These are phyloP conservation scores for Blastomussa wellsi DNA, from an alignment of 92 coral and sea anemone species.

Conservation along the genomic window DNA sequence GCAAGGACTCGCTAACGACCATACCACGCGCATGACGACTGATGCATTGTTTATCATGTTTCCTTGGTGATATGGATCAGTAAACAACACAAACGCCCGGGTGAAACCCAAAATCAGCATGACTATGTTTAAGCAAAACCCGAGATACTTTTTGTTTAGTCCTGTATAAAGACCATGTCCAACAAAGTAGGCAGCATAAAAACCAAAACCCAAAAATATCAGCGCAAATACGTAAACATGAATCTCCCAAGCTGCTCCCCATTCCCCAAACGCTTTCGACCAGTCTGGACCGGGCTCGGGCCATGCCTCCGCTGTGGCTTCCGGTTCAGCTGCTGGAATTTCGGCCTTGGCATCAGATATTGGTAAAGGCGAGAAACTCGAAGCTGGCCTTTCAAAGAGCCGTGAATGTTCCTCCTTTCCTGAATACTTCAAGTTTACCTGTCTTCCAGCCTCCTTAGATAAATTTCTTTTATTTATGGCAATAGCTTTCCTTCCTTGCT, in stretches of 20 bases:
- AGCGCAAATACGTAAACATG: constrained; percentile 46
- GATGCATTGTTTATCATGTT: constrained; percentile 7
- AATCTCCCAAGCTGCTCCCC: constrained; percentile 52
- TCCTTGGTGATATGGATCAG: constrained; percentile 52
- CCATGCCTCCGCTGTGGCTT: constrained; percentile 28
- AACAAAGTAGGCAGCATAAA: constrained; percentile 18
- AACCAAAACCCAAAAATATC: constrained; percentile 26
- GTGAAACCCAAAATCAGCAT: constrained; percentile 41
- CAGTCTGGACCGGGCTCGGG: constrained; percentile 57
- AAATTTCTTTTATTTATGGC: background rate
- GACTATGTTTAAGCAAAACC: constrained; percentile 26
- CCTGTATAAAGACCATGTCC: constrained; percentile 16
- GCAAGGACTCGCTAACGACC: constrained; percentile 50
- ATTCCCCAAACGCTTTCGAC: constrained; percentile 32
- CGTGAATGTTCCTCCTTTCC: background rate
- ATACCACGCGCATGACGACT: constrained; percentile 32
- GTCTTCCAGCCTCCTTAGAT: background rate
- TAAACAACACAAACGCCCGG: constrained; percentile 33
- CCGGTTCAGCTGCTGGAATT: constrained; percentile 20
- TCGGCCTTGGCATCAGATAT: background rate
- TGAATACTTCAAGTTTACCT: background rate
- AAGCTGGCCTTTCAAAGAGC: background rate
- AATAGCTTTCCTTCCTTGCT: background rate
- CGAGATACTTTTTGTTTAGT: constrained; percentile 27
- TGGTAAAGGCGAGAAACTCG: background rate